Percentiles rank a stretch among this genome's conserved stretches.
phyloP scores from a whole-genome alignment of 2,888 invertebrate species.

The Eurois occulta region DNA sequence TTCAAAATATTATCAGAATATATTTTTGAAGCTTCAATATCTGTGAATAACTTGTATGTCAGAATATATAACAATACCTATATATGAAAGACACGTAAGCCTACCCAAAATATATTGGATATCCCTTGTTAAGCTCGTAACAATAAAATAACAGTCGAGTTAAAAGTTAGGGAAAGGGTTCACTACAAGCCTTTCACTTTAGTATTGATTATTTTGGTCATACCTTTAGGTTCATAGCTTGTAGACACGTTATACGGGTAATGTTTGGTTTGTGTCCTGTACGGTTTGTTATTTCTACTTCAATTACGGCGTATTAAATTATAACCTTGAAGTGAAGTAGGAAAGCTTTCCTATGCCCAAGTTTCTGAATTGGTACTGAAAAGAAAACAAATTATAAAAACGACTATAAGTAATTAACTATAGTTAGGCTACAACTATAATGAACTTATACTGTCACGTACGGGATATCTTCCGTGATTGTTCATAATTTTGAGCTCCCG shows the following conservation, averaged over 20 bases:
- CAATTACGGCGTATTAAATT: not conserved
- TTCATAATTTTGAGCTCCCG: too few species aligned
- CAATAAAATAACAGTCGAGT: constrained; percentile 50
- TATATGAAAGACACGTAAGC: constrained; percentile 8
- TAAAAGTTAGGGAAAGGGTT: constrained; percentile 49
- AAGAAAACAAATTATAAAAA: not conserved
- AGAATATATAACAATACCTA: constrained; percentile 4
- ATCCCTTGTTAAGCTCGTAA: constrained; percentile 46
- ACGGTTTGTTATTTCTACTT: not conserved
- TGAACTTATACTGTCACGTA: too few species aligned
- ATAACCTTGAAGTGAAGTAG: not conserved
- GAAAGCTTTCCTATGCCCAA: not conserved
- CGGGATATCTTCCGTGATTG: too few species aligned
- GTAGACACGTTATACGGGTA: not conserved
- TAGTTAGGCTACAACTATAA: not conserved
- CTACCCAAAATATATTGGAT: constrained; percentile 45
- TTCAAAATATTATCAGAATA: not conserved
- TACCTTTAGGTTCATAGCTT: constrained; percentile 10
- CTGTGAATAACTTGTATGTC: not conserved
- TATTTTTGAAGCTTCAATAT: not conserved
- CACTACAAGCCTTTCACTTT: constrained; percentile 32
- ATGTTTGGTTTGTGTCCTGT: not conserved
- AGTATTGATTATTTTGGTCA: constrained; percentile 40
- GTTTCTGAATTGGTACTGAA: not conserved
- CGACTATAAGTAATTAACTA: too few species aligned